Conservation (phyloP, 2,888 invertebrate species). For the Synanthedon andrenaeformis region DNA sequence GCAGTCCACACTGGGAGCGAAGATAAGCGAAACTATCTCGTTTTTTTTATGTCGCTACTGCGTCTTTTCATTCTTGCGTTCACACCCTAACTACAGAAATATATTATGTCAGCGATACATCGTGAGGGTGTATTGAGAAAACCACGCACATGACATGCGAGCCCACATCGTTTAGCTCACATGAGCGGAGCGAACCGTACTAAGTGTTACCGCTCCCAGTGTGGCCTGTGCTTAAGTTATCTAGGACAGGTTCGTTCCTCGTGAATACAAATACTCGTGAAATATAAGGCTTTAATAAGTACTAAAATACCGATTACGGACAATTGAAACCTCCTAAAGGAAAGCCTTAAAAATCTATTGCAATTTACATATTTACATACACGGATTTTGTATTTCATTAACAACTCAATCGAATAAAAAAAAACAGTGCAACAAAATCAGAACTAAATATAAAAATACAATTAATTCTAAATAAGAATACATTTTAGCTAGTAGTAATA, state of each 20-base stretch:
- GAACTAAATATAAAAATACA: not conserved
- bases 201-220: too few species aligned
- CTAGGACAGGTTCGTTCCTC: not conserved
- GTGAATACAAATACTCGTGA: not conserved
- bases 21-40: too few species aligned
- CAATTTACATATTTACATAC: slow-evolving; percentile 36
- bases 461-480: not conserved
- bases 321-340: not conserved
- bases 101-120: too few species aligned
- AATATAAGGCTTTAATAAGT: not conserved
- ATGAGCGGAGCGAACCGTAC: too few species aligned
- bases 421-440: slow-evolving; percentile 1
- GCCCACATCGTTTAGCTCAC: too few species aligned
- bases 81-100: too few species aligned
- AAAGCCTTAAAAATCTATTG: slow-evolving; percentile 14
- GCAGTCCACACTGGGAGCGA: too few species aligned
- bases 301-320: not conserved
- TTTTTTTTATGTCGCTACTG: too few species aligned
- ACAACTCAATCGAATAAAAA: slow-evolving; percentile 2
- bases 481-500: too few species aligned
- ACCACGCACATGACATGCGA: too few species aligned
- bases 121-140: too few species aligned
- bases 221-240: not conserved
- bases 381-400: slow-evolving; percentile 4
- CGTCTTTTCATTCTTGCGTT: too few species aligned